Conservation (phyloP, 1,140 invertebrate species). For the Tribolium castaneum region DNA sequence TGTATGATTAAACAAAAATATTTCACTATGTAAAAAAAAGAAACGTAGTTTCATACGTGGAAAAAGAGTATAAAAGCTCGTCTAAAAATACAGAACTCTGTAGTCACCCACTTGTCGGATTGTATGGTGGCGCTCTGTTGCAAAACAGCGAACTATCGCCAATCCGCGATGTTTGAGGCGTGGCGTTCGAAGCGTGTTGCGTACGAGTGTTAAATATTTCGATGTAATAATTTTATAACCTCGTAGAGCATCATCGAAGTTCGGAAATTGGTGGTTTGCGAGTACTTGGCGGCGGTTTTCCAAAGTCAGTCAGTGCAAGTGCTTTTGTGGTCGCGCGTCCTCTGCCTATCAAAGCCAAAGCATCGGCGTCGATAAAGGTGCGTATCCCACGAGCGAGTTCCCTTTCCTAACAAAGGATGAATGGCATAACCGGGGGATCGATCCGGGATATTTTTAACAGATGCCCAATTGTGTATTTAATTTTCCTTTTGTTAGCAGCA, state of each 20-base stretch:
- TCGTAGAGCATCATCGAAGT: not conserved
- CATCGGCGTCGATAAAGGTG: conserved; percentile 3
- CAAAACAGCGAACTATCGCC: conserved; percentile 14
- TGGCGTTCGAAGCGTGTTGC: conserved; percentile 9
- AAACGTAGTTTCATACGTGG: no score
- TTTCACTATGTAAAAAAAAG: no score
- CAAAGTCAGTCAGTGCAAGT: not conserved
- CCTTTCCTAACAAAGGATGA: conserved; percentile 8
- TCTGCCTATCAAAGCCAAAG: not conserved
- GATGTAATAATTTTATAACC: conserved; percentile 10
- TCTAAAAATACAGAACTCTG: conserved; percentile 5
- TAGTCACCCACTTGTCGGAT: conserved; percentile 19
- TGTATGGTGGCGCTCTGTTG: conserved; percentile 6
- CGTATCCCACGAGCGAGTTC: not conserved
- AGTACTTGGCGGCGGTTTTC: not conserved
- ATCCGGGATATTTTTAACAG: not conserved
- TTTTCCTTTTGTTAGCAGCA: not conserved
- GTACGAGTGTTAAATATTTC: conserved; percentile 4
- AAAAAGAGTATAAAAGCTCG: not conserved
- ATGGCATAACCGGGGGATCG: conserved; percentile 5
- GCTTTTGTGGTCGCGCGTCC: not conserved
- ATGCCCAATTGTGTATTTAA: not conserved
- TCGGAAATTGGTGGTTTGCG: not conserved
- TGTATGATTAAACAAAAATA: no score
- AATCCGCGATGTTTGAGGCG: not conserved